Percentiles rank a stretch among this genome's conserved stretches.
Conservation (phyloP, 2,888 invertebrate species). For the Coenonympha arcania region DNA sequence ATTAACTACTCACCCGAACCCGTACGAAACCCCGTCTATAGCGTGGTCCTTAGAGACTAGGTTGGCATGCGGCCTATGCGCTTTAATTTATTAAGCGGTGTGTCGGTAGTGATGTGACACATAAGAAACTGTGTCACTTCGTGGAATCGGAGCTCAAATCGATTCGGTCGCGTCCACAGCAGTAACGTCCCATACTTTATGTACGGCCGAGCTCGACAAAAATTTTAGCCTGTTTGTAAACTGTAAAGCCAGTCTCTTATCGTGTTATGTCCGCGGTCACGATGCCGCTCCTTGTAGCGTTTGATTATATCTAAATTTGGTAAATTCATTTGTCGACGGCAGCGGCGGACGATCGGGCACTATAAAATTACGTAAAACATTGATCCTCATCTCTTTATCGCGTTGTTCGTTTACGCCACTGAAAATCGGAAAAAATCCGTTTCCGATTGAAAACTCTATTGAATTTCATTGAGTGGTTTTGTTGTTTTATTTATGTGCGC, state of each 20-base stretch:
- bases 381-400: constrained; percentile 39
- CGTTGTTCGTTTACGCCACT: constrained; percentile 20
- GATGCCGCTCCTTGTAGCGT: constrained; percentile 58
- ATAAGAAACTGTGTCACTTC: constrained; percentile 73
- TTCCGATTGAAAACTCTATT: constrained; percentile 22
- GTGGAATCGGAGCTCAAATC: constrained; percentile 71
- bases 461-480: constrained; percentile 15
- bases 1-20: constrained; percentile 53
- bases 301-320: constrained; percentile 67
- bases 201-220: constrained; percentile 37
- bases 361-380: constrained; percentile 60
- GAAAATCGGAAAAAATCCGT: constrained; percentile 16
- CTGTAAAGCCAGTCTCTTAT: constrained; percentile 56
- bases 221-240: constrained; percentile 52
- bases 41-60: constrained; percentile 54
- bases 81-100: constrained; percentile 70
- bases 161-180: constrained; percentile 70
- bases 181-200: constrained; percentile 69
- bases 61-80: constrained; percentile 56
- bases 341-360: constrained; percentile 51
- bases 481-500: constrained; percentile 25
- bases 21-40: constrained; percentile 51
- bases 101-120: constrained; percentile 73
- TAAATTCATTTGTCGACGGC: constrained; percentile 58
- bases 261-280: constrained; percentile 51